Evolutionary conservation across 2,113 vertebrate genomes (phyloP), one percentile per base, ranked within the genome.

Genomic region (Proterorhinus semilunaris): DNA sequence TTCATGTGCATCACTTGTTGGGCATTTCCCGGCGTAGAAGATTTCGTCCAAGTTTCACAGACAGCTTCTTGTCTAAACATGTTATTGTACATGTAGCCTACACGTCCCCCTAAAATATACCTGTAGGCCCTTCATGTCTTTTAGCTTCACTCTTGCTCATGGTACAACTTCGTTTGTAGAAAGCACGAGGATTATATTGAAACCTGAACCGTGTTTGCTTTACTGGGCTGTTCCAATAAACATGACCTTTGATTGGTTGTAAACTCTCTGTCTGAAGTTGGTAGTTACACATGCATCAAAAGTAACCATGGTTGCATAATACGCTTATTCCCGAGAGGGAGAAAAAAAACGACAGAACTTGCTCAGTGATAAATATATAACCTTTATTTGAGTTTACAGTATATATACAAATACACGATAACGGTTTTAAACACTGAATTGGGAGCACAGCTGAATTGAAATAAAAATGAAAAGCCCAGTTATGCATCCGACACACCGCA

Each of bases 311-410:
- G 27, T 36, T 3, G 27, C 27, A 36, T 36, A 36, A 36, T 36
- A 36, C 27, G 27, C 27, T 36, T 36, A 36, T 36, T 36, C 4
- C 27, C 0, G 27, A 36, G 27, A 36, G 27, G 27, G 27, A 3
- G 70, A 79, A 57, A 27, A 16, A 58, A 4, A 36, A 44, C 43
- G 12, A 1, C 6, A 44, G 54, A 66, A 16, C 13, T 54, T 36
- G 27, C 27, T 36, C 42, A 45, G 1, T 43, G 36, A 27, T 47
- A 21, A 73, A 65, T 36, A 45, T 54, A 8, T 2, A 13, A 16
- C 36, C 66, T 85, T 74, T 76, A 76, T 52, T 36, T 80, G 53
- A 62, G 10, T 75, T 74, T 43, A 62, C 54, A 72, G 66, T 27
- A 61, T 65, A 76, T 81, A 74, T 76, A 80, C 76, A 84, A 15